These are phyloP conservation scores for Leucoptera coffeella DNA, from an alignment of 2,888 invertebrate genomes.

Conservation along the genomic window DNA sequence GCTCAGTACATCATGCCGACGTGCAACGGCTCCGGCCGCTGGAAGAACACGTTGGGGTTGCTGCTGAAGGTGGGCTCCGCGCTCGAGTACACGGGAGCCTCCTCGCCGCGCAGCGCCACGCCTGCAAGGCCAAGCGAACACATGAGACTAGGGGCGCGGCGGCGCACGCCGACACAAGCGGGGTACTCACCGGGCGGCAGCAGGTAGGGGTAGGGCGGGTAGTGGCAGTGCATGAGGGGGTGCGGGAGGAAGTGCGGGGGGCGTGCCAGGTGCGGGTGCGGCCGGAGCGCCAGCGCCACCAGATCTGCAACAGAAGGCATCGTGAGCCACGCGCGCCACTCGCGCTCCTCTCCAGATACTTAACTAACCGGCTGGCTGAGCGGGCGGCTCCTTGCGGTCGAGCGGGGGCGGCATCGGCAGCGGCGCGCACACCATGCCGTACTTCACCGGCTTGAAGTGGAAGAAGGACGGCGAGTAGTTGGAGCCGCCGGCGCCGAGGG, in stretches of 20 bases:
- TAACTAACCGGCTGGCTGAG: slow-evolving; percentile 54
- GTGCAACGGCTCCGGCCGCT: slow-evolving; percentile 73
- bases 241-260: slow-evolving; percentile 45
- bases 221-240: slow-evolving; percentile 44
- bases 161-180: slow-evolving; percentile 8
- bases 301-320: slow-evolving; percentile 39
- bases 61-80: slow-evolving; percentile 76
- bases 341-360: slow-evolving; percentile 37
- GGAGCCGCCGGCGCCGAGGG: slow-evolving; percentile 68
- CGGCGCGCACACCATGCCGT: slow-evolving; percentile 60
- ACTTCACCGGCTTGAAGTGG: slow-evolving; percentile 85
- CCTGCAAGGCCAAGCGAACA: slow-evolving; percentile 1
- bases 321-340: slow-evolving; percentile 20
- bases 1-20: slow-evolving; percentile 87
- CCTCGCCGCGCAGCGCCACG: slow-evolving; percentile 67
- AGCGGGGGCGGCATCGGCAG: too few species aligned
- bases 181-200: slow-evolving; percentile 40
- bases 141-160: not conserved
- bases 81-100: slow-evolving; percentile 79
- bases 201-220: slow-evolving; percentile 40
- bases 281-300: slow-evolving; percentile 29
- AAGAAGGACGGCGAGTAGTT: slow-evolving; percentile 89
- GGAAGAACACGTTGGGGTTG: slow-evolving; percentile 88
- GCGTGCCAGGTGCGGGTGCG: slow-evolving; percentile 45
- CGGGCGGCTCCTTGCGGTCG: slow-evolving; percentile 49